Evolutionary conservation across 2,797 vertebrate species (phyloP).

Genomic region (Hirundo rustica): DNA sequence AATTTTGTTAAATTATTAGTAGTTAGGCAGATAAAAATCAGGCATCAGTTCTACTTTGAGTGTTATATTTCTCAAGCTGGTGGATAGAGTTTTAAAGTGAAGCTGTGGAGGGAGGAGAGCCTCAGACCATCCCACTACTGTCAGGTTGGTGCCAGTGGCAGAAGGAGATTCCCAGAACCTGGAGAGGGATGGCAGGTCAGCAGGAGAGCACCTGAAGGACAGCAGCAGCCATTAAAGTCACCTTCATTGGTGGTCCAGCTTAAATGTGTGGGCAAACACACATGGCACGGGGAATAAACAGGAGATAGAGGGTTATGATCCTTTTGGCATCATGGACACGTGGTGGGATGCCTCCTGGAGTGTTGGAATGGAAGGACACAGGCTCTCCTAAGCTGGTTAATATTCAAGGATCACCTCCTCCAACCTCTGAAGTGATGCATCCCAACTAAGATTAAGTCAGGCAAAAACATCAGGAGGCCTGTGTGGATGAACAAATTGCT

Average conservation of each 20-base stretch:
- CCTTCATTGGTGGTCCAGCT: rapidly evolving
- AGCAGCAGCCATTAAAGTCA: not conserved
- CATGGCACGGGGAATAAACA: rapidly evolving
- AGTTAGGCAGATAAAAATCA: not conserved
- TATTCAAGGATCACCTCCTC: not conserved
- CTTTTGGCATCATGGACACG: not conserved
- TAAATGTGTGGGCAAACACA: not conserved
- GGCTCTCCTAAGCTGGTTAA: not conserved
- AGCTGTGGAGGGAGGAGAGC: not conserved
- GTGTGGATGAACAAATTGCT: not conserved
- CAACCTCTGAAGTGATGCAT: not conserved
- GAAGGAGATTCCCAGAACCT: not conserved
- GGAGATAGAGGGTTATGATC: not conserved
- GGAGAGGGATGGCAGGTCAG: not conserved
- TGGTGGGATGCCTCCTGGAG: not conserved
- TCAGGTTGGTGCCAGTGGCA: not conserved
- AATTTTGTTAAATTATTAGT: not conserved
- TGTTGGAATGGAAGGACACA: not conserved
- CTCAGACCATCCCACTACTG: not conserved
- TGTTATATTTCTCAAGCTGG: not conserved
- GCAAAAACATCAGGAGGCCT: not conserved
- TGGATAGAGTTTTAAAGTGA: not conserved
- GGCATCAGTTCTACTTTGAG: not conserved
- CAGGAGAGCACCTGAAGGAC: not conserved
- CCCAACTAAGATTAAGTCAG: not conserved